phyloP scores from a whole-genome alignment of 2,888 invertebrate species.

The Icerya purchasi region DNA sequence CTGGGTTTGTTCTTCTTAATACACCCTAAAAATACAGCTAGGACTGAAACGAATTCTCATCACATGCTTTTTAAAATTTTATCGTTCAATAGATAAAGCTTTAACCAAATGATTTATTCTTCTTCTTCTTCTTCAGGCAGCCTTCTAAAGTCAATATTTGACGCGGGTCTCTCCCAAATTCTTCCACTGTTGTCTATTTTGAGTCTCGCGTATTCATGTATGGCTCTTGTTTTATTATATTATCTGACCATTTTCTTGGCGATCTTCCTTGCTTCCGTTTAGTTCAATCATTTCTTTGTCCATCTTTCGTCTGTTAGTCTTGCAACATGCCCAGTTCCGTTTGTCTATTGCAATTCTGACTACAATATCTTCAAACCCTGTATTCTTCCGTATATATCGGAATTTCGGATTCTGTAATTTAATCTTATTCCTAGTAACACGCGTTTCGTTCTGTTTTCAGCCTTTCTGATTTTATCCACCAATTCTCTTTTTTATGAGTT shows the following conservation, averaged over 20 bases:
- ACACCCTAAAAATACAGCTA: no score
- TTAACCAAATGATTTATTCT: no score
- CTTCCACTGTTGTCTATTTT: not conserved
- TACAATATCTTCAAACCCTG: not conserved
- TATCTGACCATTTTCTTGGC: not conserved
- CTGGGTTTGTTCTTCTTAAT: no score
- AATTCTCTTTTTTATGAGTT: no score
- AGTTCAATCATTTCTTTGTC: not conserved
- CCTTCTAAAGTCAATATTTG: no score
- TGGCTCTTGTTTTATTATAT: not conserved
- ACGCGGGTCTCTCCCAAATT: not conserved
- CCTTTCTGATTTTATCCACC: no score
- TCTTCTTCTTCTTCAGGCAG: no score
- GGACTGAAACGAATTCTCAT: no score
- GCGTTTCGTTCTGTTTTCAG: no score
- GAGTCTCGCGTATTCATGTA: not conserved
- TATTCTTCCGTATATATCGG: not conserved
- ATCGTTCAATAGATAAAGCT: no score
- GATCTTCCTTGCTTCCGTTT: not conserved
- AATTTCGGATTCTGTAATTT: not conserved
- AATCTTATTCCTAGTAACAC: not conserved
- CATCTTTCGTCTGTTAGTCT: not conserved
- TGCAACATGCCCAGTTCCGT: not conserved
- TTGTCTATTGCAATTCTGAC: not conserved
- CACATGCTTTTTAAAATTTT: no score